These are phyloP conservation scores for Nothoprocta perdicaria DNA, from an alignment of 2,113 vertebrate species.

Conservation along the genomic window DNA sequence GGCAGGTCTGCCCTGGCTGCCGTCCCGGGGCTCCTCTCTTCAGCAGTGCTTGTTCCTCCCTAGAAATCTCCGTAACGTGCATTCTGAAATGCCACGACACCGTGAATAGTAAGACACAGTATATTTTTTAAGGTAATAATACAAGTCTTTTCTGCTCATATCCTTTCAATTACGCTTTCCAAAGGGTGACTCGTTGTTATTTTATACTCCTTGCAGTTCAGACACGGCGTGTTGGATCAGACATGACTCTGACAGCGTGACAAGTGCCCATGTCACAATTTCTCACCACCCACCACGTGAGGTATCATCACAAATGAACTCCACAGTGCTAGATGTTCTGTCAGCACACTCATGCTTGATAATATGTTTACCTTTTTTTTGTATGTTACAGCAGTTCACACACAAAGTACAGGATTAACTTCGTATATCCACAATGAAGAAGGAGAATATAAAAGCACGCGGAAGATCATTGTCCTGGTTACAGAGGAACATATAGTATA, in stretches of 20 bases:
- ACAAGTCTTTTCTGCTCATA: background rate
- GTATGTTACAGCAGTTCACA: slow-evolving; percentile 52
- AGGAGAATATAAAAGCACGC: background rate
- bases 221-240: background rate
- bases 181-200: rapidly evolving
- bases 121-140: background rate
- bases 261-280: background rate
- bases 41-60: background rate
- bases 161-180: background rate
- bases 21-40: background rate
- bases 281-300: background rate
- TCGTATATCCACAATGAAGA: slow-evolving; percentile 29
- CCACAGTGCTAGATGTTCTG: slow-evolving; percentile 22
- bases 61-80: background rate
- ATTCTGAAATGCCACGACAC: background rate
- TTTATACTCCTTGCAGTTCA: background rate
- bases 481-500: background rate
- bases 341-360: background rate
- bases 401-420: slow-evolving; percentile 62
- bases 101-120: background rate
- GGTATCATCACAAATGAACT: slow-evolving; percentile 41
- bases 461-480: slow-evolving; percentile 59
- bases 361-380: slow-evolving; percentile 50
- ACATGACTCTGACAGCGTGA: background rate
- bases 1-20: background rate